A percentile compares a stretch with the other conserved stretches of the same genome.
phyloP scores from a whole-genome alignment of 2,888 invertebrate genomes.

The Noctua fimbriata region DNA sequence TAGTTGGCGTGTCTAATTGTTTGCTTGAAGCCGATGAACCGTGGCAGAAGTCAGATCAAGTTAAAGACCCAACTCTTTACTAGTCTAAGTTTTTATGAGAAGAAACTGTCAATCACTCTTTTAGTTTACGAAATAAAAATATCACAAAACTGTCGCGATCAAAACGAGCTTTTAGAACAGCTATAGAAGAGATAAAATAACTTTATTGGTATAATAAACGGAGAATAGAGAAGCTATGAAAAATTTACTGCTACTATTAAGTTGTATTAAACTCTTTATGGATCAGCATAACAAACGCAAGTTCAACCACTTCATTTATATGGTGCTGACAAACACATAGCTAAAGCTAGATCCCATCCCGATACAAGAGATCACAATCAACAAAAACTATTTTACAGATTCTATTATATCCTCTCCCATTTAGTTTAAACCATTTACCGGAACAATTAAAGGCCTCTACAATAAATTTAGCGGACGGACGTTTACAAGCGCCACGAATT shows the following conservation, averaged over 20 bases:
- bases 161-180: constrained; percentile 12
- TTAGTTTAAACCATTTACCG: constrained; percentile 46
- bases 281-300: constrained; percentile 12
- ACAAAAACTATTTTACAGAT: constrained; percentile 32
- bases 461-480: constrained; percentile 53
- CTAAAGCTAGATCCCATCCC: neutral
- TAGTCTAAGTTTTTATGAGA: constrained; percentile 48
- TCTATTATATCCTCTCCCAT: constrained; percentile 33
- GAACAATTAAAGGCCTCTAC: constrained; percentile 57
- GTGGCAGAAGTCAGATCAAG: constrained; percentile 55
- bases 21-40: constrained; percentile 59
- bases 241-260: constrained; percentile 22
- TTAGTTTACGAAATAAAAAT: constrained; percentile 20
- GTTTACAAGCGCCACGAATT: constrained; percentile 65
- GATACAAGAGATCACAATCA: constrained; percentile 20
- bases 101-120: constrained; percentile 45
- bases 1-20: constrained; percentile 57
- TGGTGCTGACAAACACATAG: neutral
- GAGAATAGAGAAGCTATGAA: constrained; percentile 18
- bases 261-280: constrained; percentile 7
- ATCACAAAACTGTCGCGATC: constrained; percentile 7
- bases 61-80: constrained; percentile 51
- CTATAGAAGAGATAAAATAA: constrained; percentile 10
- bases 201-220: constrained; percentile 27
- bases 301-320: neutral